phyloP scores from a whole-genome alignment of 2,113 vertebrate species.

The Phrynosoma blainvillii region DNA sequence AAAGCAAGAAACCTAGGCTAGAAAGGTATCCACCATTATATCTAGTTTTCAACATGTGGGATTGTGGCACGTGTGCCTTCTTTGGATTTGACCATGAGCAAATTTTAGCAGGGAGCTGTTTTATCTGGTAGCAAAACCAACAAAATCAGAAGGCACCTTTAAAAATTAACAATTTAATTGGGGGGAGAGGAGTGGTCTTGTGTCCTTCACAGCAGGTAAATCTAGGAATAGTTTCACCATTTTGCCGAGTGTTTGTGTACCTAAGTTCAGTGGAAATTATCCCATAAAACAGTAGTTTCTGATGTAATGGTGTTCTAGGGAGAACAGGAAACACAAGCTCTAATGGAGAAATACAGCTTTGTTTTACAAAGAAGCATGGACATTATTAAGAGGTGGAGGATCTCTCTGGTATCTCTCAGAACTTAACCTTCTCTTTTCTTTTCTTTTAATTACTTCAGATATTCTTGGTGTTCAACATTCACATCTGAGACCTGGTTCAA shows the following conservation, averaged over 20 bases:
- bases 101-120: background rate
- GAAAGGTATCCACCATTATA: no score
- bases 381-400: no score
- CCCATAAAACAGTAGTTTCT: background rate
- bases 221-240: background rate
- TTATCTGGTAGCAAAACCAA: background rate
- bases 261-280: background rate
- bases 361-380: background rate
- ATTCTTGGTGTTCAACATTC: background rate
- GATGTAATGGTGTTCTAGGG: background rate
- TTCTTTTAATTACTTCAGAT: background rate
- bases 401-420: no score
- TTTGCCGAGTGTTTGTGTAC: background rate
- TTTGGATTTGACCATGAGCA: background rate
- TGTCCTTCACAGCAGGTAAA: background rate
- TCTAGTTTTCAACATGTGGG: background rate
- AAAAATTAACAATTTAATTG: background rate
- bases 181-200: no score
- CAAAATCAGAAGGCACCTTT: background rate
- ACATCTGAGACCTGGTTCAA: background rate
- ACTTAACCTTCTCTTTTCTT: background rate
- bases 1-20: no score
- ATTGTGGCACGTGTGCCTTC: background rate
- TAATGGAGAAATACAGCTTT: no score
- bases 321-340: background rate